Base-by-base conservation (phyloP, 1,140 invertebrate genomes). In the Drosophila lacteicornis region DNA sequence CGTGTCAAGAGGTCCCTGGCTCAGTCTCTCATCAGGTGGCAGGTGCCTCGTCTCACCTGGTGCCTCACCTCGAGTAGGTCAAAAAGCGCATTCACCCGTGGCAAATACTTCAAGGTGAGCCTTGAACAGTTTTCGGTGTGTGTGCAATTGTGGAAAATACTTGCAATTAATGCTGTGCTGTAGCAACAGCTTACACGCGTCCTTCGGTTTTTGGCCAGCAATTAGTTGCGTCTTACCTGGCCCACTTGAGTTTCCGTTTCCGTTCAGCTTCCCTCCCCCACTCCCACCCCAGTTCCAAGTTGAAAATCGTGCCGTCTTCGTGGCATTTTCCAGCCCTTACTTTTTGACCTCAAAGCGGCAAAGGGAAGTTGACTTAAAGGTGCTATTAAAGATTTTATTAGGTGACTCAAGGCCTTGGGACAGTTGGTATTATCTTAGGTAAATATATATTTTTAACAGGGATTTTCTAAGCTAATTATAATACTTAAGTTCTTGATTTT, bases 81-180 rank as follows among this genome's bases (percentile, higher is more conserved):
- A 85, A 79, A 85, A 82, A 86, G 82, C 82, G 82, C 82, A 85
- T 86, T 79, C 82, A 85, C 61, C 79, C 82, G 59, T 73, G 46
- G 40, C 66, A 66, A 63, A 70, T 59, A 49, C 38, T 40, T 25
- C 67, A 43, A 70, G 66, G 58, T 51, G 30, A 69, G 17, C 61
- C 60, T 59, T 46, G 53, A 30, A 76, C 45, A 15, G 33, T 62
- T 67, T 66, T 67, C 66, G 66, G 63, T 46, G 22, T 30, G 61
- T 51, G 47, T 70, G 67, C 38, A 68, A 68, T 70, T 68, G 62
- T 40, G 62, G 67, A 65, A 77, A 74, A 78, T 67, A 61, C 70
- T 66, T 42, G 50, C 80, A 79, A 67, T 81, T 75, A 82, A 70
- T 77, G 74, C 57, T 49, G 36, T 6, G 27, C 27, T 57, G 68